Percentiles rank a stretch among this genome's conserved stretches.
phyloP scores from a whole-genome alignment of 2,113 vertebrate species.

The Cottus gobio region DNA sequence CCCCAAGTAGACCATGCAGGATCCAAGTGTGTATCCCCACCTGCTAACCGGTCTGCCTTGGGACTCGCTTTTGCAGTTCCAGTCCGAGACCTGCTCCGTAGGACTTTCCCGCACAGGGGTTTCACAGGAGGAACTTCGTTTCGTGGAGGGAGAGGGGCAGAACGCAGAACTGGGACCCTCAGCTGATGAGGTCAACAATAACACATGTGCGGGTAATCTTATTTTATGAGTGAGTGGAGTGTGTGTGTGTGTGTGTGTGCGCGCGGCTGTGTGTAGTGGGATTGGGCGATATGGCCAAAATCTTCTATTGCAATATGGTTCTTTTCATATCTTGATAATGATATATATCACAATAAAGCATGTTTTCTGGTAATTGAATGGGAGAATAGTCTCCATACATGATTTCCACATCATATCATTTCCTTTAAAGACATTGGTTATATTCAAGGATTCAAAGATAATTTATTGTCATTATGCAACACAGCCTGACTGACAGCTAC shows the following conservation, averaged over 20 bases:
- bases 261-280: neutral
- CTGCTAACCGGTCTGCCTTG: neutral
- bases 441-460: neutral
- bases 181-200: slow-evolving; percentile 97
- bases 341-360: neutral
- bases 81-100: slow-evolving; percentile 89
- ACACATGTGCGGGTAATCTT: slow-evolving; percentile 90
- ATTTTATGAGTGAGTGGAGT: slow-evolving; percentile 36
- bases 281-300: neutral
- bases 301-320: neutral
- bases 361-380: neutral
- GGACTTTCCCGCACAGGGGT: slow-evolving; percentile 90
- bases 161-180: slow-evolving; percentile 87
- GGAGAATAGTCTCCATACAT: neutral
- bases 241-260: slow-evolving; percentile 2
- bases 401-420: neutral
- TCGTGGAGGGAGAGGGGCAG: slow-evolving; percentile 96
- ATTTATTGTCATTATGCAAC: neutral
- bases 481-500: neutral
- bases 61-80: slow-evolving; percentile 84
- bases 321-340: neutral
- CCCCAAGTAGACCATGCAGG: too few relatives aligned
- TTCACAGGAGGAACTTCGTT: slow-evolving; percentile 95
- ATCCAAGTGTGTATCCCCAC: neutral
- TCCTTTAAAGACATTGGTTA: too few relatives aligned